Percentiles rank a stretch among this genome's conserved stretches.
Evolutionary conservation across 2,888 invertebrate species (phyloP).

Genomic region (Brachyptera risi): DNA sequence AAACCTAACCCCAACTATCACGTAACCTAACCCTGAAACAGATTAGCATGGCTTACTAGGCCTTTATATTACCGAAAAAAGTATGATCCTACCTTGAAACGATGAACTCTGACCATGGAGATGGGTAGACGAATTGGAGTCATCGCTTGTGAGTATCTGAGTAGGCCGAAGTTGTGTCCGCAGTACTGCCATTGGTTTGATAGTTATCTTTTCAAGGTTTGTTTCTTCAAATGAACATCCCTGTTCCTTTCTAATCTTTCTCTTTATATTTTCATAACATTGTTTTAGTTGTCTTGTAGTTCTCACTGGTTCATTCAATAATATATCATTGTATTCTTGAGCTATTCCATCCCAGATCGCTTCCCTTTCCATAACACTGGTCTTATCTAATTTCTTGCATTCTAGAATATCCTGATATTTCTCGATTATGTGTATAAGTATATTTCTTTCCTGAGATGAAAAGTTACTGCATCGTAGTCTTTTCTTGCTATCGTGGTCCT

Average conservation of each 20-base stretch:
- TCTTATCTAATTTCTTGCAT: constrained; percentile 26
- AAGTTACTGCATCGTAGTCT: constrained; percentile 26
- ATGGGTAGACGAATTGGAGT: constrained; percentile 23
- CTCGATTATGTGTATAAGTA: constrained; percentile 29
- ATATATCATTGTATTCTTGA: constrained; percentile 28
- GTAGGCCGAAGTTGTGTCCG: constrained; percentile 6
- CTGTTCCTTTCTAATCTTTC: constrained; percentile 20
- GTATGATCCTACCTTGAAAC: background rate
- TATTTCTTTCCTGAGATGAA: constrained; percentile 28
- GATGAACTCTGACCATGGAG: background rate
- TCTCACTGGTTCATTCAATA: constrained; percentile 23
- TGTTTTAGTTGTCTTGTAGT: constrained; percentile 26
- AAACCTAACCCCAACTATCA: too few relatives aligned
- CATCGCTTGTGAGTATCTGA: constrained; percentile 13
- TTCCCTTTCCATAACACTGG: constrained; percentile 25
- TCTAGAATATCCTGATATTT: constrained; percentile 27
- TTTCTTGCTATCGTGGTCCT: constrained; percentile 5
- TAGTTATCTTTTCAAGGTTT: background rate
- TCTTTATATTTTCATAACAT: constrained; percentile 29
- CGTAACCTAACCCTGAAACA: too few relatives aligned
- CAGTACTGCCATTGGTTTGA: background rate
- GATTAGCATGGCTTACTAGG: too few relatives aligned
- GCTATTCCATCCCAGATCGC: constrained; percentile 26
- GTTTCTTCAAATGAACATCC: background rate
- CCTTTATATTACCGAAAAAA: too few relatives aligned